Evolutionary conservation across 2,113 vertebrate species (phyloP).

Genomic region (Steatornis caripensis): DNA sequence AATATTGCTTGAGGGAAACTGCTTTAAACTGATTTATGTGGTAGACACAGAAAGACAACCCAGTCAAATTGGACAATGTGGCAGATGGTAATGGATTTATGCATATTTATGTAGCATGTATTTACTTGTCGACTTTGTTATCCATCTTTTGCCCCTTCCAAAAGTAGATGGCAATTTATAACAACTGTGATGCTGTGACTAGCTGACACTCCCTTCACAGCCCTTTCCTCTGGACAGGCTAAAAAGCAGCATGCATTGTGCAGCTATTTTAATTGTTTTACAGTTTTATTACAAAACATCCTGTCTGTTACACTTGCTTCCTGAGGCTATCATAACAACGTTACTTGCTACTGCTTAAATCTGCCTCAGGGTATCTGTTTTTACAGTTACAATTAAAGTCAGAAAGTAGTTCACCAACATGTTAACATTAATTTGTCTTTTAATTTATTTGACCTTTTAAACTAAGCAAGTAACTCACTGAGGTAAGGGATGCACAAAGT

Average conservation of each 20-base stretch:
- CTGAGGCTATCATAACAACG: constrained; percentile 72
- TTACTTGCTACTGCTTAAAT: constrained; percentile 67
- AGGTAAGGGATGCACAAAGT: constrained; percentile 43
- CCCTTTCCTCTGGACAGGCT: constrained; percentile 52
- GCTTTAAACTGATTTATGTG: constrained; percentile 75
- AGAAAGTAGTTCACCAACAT: constrained; percentile 70
- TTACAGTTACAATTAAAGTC: constrained; percentile 75
- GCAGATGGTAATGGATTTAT: constrained; percentile 76
- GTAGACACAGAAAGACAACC: constrained; percentile 63
- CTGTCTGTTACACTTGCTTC: constrained; percentile 71
- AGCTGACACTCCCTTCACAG: constrained; percentile 38
- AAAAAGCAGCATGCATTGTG: constrained; percentile 60
- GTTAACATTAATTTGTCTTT: constrained; percentile 72
- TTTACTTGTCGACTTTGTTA: constrained; percentile 70
- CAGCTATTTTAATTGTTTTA: constrained; percentile 78
- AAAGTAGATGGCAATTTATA: constrained; percentile 66
- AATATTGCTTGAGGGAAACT: constrained; percentile 63
- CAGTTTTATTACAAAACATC: constrained; percentile 78
- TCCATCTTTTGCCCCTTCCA: constrained; percentile 64
- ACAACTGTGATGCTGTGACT: constrained; percentile 47
- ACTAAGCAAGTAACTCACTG: constrained; percentile 64
- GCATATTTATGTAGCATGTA: constrained; percentile 74
- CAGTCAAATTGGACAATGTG: constrained; percentile 69
- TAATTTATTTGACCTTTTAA: constrained; percentile 78
- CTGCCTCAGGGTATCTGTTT: constrained; percentile 70